Conservation (phyloP, 2,797 vertebrate genomes). For the Myotis myotis region DNA sequence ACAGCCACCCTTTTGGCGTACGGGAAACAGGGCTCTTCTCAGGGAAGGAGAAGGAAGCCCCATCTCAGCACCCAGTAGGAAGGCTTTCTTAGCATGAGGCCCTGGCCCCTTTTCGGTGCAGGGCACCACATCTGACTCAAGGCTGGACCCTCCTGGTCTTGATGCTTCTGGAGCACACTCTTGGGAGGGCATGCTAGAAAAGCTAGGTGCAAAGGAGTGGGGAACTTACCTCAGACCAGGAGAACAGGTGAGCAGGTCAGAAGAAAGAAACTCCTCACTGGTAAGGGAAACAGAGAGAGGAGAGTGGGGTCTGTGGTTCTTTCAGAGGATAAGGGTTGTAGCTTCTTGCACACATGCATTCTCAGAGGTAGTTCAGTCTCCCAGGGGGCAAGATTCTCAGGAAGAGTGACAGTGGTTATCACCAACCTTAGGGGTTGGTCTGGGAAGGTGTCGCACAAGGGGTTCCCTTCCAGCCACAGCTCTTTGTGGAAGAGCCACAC, state of each 20-base stretch:
- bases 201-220: not conserved
- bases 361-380: not conserved
- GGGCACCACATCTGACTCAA: not conserved
- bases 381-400: not conserved
- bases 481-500: not conserved
- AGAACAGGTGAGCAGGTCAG: not conserved
- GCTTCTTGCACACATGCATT: not conserved
- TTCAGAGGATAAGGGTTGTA: not conserved
- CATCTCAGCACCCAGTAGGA: not conserved
- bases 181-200: not conserved
- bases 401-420: not conserved
- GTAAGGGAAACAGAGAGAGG: not conserved
- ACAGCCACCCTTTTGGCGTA: not conserved
- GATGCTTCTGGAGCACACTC: not conserved
- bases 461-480: not conserved
- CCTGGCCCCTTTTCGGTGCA: not conserved
- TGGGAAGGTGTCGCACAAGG: not conserved
- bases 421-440: not conserved
- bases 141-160: not conserved
- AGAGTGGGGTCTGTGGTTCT: not conserved
- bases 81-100: not conserved
- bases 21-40: not conserved
- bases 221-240: not conserved
- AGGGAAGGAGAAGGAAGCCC: not conserved
- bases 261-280: not conserved